Evolutionary conservation across 2,797 vertebrate species (phyloP), one percentile per base, ranked within the genome.

Genomic region (Pseudochaenichthys georgianus): DNA sequence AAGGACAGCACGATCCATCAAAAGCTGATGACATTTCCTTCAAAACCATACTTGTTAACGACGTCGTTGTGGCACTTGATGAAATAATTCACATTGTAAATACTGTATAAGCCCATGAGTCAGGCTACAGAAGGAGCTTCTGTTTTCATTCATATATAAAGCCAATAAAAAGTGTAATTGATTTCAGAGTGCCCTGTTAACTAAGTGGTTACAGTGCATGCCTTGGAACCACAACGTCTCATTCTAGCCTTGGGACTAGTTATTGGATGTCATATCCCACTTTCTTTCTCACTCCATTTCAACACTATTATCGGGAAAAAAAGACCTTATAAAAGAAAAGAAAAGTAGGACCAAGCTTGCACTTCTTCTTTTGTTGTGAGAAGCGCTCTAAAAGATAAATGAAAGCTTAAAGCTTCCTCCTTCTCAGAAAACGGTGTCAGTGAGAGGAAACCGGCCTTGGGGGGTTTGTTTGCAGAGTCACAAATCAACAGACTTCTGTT

Each of bases 381-480:
- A 78, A 77, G 53, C 54, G 63, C 28, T 74, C 42, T 42, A 83
- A 76, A 76, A 73, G 54, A 82, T 62, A 79, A 90, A 78, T 81
- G 68, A 86, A 85, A 92, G 66, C 34, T 47, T 13, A 42, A 57
- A 70, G 52, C 75, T 89, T 92, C 91, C 91, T 84, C 72, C 73
- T 93, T 91, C 76, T 73, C 46, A 73, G 89, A 87, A 90, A 82
- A 55, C 9, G 0, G 55, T 63, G 2, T 50, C 19, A 19, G 41
- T 64, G 58, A 77, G 64, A 70, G 85, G 81, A 89, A 90, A 69
- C 59, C 23, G 62, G 51, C 57, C 77, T 23, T 50, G 16, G 55
- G 52, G 78, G 59, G 54, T 57, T 28, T 75, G 63, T 73, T 74
- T 79, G 66, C 57, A 46, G 74, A 74, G 77, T 75, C 67, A 84